Evolutionary conservation across 2,888 invertebrate species (phyloP).

Genomic region (Poecilobothrus nobilitatus): DNA sequence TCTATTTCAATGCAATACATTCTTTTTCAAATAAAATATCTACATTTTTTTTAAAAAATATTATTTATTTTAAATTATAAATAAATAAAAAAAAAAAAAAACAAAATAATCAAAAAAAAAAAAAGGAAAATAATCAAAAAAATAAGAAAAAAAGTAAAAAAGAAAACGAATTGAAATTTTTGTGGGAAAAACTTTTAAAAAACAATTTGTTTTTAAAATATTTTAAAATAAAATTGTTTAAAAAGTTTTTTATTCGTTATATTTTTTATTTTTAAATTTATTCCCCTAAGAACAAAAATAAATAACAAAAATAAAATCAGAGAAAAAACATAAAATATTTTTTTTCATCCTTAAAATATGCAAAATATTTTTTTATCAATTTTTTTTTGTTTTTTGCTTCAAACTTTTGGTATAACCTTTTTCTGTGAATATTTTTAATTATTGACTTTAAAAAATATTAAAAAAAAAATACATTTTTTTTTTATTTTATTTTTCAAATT

Average conservation of each 20-base stretch:
- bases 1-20: no score
- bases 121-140: no score
- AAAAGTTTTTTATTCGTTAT: no score
- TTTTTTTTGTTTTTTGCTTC: not conserved
- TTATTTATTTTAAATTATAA: no score
- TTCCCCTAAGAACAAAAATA: not conserved
- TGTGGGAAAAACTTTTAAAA: no score
- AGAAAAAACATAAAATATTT: not conserved
- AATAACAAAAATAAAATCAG: not conserved
- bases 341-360: not conserved
- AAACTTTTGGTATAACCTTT: not conserved
- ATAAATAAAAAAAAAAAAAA: no score
- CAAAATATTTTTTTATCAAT: not conserved
- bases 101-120: no score
- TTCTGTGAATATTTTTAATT: not conserved
- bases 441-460: not conserved
- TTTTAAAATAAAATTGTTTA: no score
- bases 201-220: not conserved
- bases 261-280: not conserved
- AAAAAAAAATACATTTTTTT: no score
- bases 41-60: no score
- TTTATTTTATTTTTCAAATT: no score
- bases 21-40: no score
- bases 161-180: not conserved
- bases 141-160: not conserved